Base-by-base conservation (phyloP, 2,113 vertebrate genomes). In the Tautogolabrus adspersus region DNA sequence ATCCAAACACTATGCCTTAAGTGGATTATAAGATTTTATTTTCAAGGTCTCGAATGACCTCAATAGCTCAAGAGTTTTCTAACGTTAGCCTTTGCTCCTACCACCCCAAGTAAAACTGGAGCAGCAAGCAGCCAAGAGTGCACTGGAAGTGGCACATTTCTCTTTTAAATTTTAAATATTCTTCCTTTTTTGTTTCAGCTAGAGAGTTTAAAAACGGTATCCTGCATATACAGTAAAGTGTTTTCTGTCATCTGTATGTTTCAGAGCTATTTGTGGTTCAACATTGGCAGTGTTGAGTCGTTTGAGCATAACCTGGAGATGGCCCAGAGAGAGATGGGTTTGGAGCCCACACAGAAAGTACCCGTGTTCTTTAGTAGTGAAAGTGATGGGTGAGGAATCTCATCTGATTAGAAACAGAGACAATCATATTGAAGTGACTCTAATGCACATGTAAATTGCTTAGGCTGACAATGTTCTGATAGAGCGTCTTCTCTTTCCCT, bases 201-300 rank as follows among this genome's bases (percentile, higher is more conserved):
- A 0, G 40, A 40, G 8, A 9, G 37, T 46, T 46, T 21, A 23
- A n/a, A 63, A 3, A 1, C 0, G 22, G 8, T 22, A 56, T 8
- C 7, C 16, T 49, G 13, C 22, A 16, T 26, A 13, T 63, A 51
- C 30, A 34, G 30, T 6, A 4, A 1, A 8, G 8, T 12, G 3
- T 67, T 63, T 46, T 44, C 10, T 63, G 30, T 66, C 72, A 3
- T 72, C 21, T 76, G 42, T 70, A 9, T 81, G 22, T 91, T 84
- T 79, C 87, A 96, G 96, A 94, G 55, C 74, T 97, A 97, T 19
- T 94, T 99, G 81, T 99, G 98, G 98, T 99, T 99, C 93, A 98
- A 98, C 91, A 99, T 99, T 57, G 98, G 97, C 80, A 99, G 98
- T 1, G 97, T 98, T 86, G 96, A 98, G 63, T 96, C 97, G 57